phyloP scores from a whole-genome alignment of 2,888 invertebrate genomes.

The Cephus nigrinus region DNA sequence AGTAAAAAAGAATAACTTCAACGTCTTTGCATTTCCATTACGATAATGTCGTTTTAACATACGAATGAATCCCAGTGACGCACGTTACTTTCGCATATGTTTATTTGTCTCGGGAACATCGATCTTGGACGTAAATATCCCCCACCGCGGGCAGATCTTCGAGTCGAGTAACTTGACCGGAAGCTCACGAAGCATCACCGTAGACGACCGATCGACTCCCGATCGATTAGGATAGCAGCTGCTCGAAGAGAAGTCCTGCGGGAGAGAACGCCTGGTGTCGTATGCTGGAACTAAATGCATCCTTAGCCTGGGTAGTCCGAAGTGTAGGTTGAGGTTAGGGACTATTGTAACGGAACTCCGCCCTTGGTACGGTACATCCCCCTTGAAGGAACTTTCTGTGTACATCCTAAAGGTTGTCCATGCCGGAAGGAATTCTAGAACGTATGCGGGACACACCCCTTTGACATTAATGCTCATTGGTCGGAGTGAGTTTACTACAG shows the following conservation, averaged over 20 bases:
- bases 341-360: neutral
- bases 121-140: neutral
- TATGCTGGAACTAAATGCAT: neutral
- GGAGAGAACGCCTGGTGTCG: neutral
- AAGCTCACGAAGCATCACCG: conserved; percentile 43
- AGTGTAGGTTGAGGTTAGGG: neutral
- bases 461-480: neutral
- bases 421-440: neutral
- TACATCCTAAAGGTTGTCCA: neutral
- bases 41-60: neutral
- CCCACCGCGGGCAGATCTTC: neutral
- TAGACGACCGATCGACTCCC: conserved; percentile 47
- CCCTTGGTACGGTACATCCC: neutral
- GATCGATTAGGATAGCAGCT: conserved; percentile 47
- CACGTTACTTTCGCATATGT: neutral
- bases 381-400: neutral
- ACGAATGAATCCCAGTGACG: neutral
- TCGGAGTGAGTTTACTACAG: neutral
- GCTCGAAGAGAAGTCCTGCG: neutral
- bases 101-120: neutral
- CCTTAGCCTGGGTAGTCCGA: neutral
- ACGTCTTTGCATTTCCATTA: neutral
- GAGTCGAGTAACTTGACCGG: conserved; percentile 28
- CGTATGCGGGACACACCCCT: neutral
- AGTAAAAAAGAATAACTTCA: neutral